Base-by-base conservation (phyloP, 2,113 vertebrate species). In the Cinclus mexicanus region DNA sequence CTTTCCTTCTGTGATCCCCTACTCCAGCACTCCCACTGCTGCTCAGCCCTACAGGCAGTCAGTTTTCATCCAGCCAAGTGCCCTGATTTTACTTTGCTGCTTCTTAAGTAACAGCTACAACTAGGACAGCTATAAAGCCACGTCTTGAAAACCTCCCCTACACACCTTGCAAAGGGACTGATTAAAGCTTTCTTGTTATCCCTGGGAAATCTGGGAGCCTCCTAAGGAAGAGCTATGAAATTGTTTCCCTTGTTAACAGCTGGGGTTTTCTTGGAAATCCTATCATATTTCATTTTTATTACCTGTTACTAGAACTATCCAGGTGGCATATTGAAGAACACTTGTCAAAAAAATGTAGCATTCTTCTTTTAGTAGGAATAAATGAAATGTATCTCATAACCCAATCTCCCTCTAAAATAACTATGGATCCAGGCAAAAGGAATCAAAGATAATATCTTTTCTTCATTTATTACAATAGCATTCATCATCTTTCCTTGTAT, bases 221-320 rank as follows among this genome's bases (percentile, higher is more conserved):
- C 47, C 57, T 46, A 63, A 74, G 65, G 89, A 88, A 91, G 72
- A 95, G 31, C 55, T 83, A 18, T 83, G 63, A 55, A 91, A 49
- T 94, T 0, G 1, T 81, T 89, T 75, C 16, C 23, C 64, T 80
- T 61, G 29, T 77, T 95, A 96, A 96, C 74, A 76, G 42, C 77
- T 70, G 69, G 82, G 72, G 85, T 91, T 70, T 91, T 80, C 57
- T 72, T 42, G 70, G 89, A 69, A 94, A 95, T 96, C 79, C 89
- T 74, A 60, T 79, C 65, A 41, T 87, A 92, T 95, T 95, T 97
- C 68, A 93, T 92, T 97, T 97, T 97, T 97, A 96, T 96, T 96
- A 85, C 83, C 87, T 95, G 72, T 92, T 96, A 92, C 82, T 95
- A 88, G 95, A 96, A 92, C 92, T 89, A 75, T 72, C 35, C 55